Base-by-base conservation (phyloP, 2,797 vertebrate genomes). In the Sparidentex hasta region DNA sequence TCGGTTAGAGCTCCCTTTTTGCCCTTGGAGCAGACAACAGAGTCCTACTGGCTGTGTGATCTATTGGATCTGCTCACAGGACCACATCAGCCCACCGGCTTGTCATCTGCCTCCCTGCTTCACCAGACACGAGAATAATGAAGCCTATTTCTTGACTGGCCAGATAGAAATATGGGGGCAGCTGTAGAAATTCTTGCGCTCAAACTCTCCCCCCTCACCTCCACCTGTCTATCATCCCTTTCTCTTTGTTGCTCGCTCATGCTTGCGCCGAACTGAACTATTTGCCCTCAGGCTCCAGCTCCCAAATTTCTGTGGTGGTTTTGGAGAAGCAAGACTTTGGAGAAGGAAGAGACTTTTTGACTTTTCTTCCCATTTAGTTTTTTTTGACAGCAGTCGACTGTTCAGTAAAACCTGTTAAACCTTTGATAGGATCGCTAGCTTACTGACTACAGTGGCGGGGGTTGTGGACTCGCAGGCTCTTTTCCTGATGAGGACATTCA, bases 21-120 rank as follows among this genome's bases (percentile, higher is more conserved):
- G 79, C 27, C 66, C 7, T 47, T 16, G 33, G 5, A 23, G 63
- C 74, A 75, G 73, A 74, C 64, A 78, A 74, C 64, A 78, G 56
- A 48, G 56, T 61, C 70, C 23, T 41, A 64, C 55, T 73, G 71
- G 77, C 46, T 62, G 65, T 58, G 38, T 73, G 52, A 80, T 61
- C 77, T 70, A 27, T 33, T 33, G 33, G 33, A 33, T 33, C 33
- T 8, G 33, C 71, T 48, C 51, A 46, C 12, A 21, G 80, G 65
- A 58, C 57, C 55, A 55, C 66, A 55, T 82, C 72, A 67, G 29
- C 65, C 33, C 33, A 71, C 46, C 44, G 56, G 21, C 47, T 75
- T 74, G 68, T 84, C 63, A 56, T 54, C 67, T 71, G 52, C 25
- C 48, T 68, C 47, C 25, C 48, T 72, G 46, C 50, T 58, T 61